Conservation (phyloP, 1,140 invertebrate genomes). For the Diabrotica virgifera region DNA sequence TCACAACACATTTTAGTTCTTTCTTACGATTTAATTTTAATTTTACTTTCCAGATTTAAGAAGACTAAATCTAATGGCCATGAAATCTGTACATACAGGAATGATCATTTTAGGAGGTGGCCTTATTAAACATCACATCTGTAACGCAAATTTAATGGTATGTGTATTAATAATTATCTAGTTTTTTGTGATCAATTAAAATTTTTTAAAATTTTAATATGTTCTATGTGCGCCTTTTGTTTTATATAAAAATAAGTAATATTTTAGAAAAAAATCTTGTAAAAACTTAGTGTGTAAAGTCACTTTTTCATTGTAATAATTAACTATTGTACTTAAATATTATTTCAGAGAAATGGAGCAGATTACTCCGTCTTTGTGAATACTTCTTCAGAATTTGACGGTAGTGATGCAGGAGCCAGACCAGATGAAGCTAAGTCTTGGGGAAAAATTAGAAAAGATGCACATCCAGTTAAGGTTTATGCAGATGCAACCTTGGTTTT, state of each 20-base stretch:
- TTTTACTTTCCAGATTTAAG: conserved; percentile 66
- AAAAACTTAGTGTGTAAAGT: no score
- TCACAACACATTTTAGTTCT: no score
- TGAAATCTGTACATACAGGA: conserved; percentile 89
- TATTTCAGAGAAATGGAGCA: conserved; percentile 88
- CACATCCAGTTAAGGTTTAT: conserved; percentile 92
- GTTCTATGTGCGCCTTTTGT: no score
- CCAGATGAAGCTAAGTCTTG: conserved; percentile 98
- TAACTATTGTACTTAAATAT: conserved; percentile 18
- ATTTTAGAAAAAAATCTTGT: no score
- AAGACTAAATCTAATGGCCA: conserved; percentile 91
- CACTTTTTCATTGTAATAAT: no score
- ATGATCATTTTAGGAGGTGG: conserved; percentile 97
- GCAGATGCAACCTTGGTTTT: conserved; percentile 95
- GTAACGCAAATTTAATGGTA: conserved; percentile 95
- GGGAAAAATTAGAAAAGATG: conserved; percentile 93
- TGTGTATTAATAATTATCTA: conserved; percentile 4
- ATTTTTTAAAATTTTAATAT: no score
- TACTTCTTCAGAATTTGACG: conserved; percentile 97
- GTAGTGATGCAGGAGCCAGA: conserved; percentile 94
- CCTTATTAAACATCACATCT: conserved; percentile 98
- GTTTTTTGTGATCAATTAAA: no score
- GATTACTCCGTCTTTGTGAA: conserved; percentile 96
- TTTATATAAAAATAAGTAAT: no score
- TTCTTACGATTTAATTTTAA: no score